phyloP scores from a whole-genome alignment of 1,140 invertebrate species.

The Thrips palmi region DNA sequence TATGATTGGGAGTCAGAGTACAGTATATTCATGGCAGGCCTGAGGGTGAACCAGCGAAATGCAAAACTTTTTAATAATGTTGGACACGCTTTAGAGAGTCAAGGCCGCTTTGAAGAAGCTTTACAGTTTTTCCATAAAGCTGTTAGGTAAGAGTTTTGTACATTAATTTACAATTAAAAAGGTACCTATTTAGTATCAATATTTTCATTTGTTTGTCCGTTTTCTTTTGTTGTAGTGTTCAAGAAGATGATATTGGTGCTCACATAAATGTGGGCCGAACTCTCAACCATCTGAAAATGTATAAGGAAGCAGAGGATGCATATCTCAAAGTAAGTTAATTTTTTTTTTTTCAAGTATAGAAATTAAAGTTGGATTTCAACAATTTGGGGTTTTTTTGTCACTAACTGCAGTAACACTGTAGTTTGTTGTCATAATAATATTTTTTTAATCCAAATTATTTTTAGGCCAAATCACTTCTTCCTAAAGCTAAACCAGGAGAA shows the following conservation, averaged over 20 bases:
- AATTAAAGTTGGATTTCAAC: neutral
- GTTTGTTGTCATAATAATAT: neutral
- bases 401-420: neutral
- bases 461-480: conserved; percentile 70
- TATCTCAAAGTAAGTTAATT: conserved; percentile 48
- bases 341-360: conserved; percentile 9
- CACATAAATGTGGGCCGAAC: conserved; percentile 93
- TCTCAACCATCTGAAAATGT: conserved; percentile 80
- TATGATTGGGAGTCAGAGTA: conserved; percentile 88
- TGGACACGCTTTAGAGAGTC: conserved; percentile 80
- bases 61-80: conserved; percentile 96
- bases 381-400: conserved; percentile 4
- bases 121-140: conserved; percentile 83
- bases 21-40: conserved; percentile 76
- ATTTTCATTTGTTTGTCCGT: neutral
- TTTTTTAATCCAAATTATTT: conserved; percentile 14
- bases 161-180: neutral
- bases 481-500: conserved; percentile 78
- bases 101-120: conserved; percentile 66
- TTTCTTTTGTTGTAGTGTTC: conserved; percentile 39
- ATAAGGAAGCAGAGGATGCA: conserved; percentile 78
- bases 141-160: conserved; percentile 32
- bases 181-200: neutral
- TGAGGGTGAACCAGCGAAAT: conserved; percentile 79
- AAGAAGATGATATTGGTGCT: conserved; percentile 88